Base-by-base conservation (phyloP, 2,888 invertebrate genomes). In the Spicauda simplicius region DNA sequence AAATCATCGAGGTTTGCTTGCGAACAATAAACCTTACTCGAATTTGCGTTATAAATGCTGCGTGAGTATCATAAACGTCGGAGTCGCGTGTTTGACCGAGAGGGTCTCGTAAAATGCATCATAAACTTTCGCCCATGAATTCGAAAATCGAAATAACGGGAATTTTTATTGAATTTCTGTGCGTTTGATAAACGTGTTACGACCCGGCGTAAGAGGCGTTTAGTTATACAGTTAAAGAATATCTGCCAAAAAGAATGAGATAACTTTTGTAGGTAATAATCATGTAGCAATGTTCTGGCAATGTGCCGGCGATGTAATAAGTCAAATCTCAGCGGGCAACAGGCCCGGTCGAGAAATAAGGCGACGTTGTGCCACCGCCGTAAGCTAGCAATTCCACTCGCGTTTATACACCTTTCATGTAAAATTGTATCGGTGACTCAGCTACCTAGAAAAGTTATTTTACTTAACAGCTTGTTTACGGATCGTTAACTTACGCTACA, bases 11-110 rank as follows among this genome's bases (percentile, higher is more conserved):
- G 52, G 20, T 67, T 66, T 50, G 52, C 60, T 62, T 62, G 75
- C 77, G 81, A 41, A 57, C 68, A 57, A 62, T 62, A 68, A 62
- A 62, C 59, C 57, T 86, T 86, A 85, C 84, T 87, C 84, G 77
- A 84, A 82, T 78, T 80, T 66, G 74, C 76, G 83, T 77, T 84
- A 81, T 86, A 85, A 88, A 87, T 78, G 81, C 81, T 85, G 82
- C 85, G 84, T 86, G 85, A 81, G 85, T 78, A 78, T 77, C 81
- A 84, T 89, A 89, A 89, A 86, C 81, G 80, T 80, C 77, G 79
- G 77, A 86, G 85, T 90, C 83, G 89, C 88, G 87, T 90, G 90
- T 89, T 87, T 87, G 88, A 87, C 88, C 87, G 84, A 86, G 83
- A 84, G 85, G 84, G 80, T 79, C 85, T 87, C 88, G 89, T 90